Conservation (phyloP, 2,888 invertebrate species). For the Phengaris alcon region DNA sequence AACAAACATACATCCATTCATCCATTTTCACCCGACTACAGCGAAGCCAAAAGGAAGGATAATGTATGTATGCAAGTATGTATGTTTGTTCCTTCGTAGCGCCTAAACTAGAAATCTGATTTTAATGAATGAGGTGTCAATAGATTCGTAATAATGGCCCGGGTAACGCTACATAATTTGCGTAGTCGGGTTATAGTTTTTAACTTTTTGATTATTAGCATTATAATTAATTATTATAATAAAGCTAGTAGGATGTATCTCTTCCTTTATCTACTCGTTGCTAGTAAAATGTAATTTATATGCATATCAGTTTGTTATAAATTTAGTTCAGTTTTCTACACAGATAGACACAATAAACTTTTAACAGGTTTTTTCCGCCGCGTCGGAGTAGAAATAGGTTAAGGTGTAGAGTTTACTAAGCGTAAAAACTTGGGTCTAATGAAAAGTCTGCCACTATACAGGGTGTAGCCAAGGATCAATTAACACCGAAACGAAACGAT, state of each 20-base stretch:
- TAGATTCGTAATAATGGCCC: no score
- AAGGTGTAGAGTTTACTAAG: neutral
- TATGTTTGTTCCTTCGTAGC: no score
- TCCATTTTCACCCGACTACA: no score
- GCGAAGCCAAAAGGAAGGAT: no score
- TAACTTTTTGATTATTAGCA: no score
- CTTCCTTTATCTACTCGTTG: neutral
- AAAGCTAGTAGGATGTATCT: neutral
- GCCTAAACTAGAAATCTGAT: no score
- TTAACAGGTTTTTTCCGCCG: neutral
- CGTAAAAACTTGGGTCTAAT: neutral
- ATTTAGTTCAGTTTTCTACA: conserved; percentile 1
- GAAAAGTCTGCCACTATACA: neutral
- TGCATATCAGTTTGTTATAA: neutral
- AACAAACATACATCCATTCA: no score
- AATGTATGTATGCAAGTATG: no score
- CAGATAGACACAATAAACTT: conserved; percentile 4
- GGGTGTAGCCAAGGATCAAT: neutral
- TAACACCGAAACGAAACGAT: no score
- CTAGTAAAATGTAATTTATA: neutral
- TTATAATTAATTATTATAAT: neutral
- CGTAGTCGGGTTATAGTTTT: no score
- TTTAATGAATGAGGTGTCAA: no score
- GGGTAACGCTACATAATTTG: no score
- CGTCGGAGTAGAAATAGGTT: neutral